phyloP scores from a whole-genome alignment of 64 coral and sea anemone genomes.

The Catalaphyllia jardinei region DNA sequence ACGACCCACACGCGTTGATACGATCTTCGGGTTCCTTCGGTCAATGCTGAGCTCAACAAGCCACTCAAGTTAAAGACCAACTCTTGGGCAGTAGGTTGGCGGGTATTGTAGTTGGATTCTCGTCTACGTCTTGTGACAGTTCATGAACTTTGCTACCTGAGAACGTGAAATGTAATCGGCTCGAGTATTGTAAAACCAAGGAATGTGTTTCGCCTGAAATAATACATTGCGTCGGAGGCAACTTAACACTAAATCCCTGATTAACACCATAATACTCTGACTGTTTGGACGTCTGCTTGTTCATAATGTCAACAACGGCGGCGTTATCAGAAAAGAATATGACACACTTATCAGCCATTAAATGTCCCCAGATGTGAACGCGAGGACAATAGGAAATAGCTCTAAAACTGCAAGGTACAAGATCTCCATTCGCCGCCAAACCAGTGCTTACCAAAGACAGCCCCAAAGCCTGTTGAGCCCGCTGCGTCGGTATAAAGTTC shows the following conservation, averaged over 20 bases:
- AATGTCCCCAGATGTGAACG: not conserved
- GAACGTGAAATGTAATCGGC: not conserved
- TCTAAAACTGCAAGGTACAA: slow-evolving; percentile 5
- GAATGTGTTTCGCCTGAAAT: not conserved
- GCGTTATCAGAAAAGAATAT: not conserved
- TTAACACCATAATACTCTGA: not conserved
- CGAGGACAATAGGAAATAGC: slow-evolving; percentile 7
- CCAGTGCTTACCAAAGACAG: slow-evolving; percentile 42
- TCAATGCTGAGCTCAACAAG: too few species aligned
- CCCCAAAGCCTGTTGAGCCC: not conserved
- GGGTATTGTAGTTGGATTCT: too few species aligned
- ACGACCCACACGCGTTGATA: not conserved
- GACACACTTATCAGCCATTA: slow-evolving; percentile 5
- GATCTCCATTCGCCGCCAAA: slow-evolving; percentile 4
- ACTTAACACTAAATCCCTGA: not conserved
- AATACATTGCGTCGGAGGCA: not conserved
- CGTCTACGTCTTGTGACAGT: too few species aligned
- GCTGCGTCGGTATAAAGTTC: slow-evolving; percentile 16
- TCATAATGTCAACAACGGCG: not conserved
- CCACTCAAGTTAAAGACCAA: too few species aligned
- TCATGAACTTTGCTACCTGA: not conserved
- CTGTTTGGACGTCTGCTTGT: slow-evolving; percentile 10
- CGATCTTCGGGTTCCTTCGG: not conserved
- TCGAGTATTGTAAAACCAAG: not conserved
- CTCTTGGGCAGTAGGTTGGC: too few species aligned